A percentile compares a stretch with the other conserved stretches of the same genome.
Evolutionary conservation across 2,113 vertebrate genomes (phyloP).

Genomic region (Prietella phreatophila): DNA sequence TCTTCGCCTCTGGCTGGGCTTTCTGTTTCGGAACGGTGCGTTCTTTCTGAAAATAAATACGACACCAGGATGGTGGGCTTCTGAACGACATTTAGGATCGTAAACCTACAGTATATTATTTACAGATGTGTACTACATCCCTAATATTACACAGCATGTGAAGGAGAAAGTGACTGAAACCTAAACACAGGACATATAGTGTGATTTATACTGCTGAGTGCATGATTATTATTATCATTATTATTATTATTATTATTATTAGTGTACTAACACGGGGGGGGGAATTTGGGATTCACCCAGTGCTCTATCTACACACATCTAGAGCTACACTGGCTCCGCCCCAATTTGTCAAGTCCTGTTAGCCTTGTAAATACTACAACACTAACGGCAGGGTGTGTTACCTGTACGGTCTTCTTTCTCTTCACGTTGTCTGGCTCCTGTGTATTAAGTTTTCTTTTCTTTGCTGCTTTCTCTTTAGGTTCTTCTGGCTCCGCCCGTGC

Average conservation of each 20-base stretch:
- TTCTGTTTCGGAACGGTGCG: slow-evolving; percentile 17
- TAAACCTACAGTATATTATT: neutral
- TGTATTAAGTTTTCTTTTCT: slow-evolving; percentile 63
- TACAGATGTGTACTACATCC: neutral
- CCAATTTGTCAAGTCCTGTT: neutral
- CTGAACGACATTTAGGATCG: neutral
- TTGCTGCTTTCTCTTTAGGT: slow-evolving; percentile 49
- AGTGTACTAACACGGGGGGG: neutral
- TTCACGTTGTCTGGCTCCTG: slow-evolving; percentile 56
- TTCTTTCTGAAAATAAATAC: slow-evolving; percentile 44
- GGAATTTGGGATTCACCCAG: neutral
- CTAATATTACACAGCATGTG: neutral
- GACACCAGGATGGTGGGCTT: neutral
- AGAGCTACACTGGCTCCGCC: too few species aligned
- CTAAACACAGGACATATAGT: neutral
- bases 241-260: neutral
- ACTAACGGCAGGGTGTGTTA: neutral
- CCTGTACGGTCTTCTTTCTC: slow-evolving; percentile 64
- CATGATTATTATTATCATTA: neutral
- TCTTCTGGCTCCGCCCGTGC: slow-evolving; percentile 41
- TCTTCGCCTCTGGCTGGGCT: slow-evolving; percentile 1
- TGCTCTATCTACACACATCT: neutral
- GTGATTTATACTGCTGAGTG: neutral
- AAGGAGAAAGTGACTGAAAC: neutral
- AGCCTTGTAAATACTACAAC: neutral